phyloP scores from a whole-genome alignment of 2,888 invertebrate species.

The Megamerina dolium region DNA sequence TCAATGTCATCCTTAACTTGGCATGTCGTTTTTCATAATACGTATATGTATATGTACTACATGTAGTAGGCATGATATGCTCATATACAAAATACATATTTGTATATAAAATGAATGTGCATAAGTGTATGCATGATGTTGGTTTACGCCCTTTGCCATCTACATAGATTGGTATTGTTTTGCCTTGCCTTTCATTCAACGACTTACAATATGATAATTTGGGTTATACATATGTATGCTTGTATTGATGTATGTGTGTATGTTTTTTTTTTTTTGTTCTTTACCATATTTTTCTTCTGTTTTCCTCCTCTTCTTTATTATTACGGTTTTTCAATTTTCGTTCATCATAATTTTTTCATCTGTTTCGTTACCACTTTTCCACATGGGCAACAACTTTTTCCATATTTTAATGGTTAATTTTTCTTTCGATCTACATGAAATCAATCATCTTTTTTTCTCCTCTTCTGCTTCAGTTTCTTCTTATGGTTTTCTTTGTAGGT shows the following conservation, averaged over 20 bases:
- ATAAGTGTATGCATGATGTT: no score
- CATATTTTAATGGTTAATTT: conserved; percentile 19
- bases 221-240: no score
- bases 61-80: background rate
- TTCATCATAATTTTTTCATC: conserved; percentile 6
- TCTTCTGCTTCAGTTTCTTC: no score
- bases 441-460: conserved; percentile 35
- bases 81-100: background rate
- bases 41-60: conserved; percentile 9
- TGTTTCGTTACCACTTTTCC: conserved; percentile 1
- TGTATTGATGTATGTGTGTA: background rate
- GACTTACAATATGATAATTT: no score
- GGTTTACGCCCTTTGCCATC: no score
- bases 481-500: no score
- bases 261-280: background rate
- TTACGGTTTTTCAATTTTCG: background rate
- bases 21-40: conserved; percentile 14
- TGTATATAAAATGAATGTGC: no score
- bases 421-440: conserved; percentile 32
- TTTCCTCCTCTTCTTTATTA: background rate
- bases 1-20: conserved; percentile 17
- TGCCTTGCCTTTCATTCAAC: no score
- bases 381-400: no score
- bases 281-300: no score
- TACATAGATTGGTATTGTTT: no score